These are phyloP conservation scores for Bombus difficillimus DNA, from an alignment of 1,140 invertebrate species.

Conservation along the genomic window DNA sequence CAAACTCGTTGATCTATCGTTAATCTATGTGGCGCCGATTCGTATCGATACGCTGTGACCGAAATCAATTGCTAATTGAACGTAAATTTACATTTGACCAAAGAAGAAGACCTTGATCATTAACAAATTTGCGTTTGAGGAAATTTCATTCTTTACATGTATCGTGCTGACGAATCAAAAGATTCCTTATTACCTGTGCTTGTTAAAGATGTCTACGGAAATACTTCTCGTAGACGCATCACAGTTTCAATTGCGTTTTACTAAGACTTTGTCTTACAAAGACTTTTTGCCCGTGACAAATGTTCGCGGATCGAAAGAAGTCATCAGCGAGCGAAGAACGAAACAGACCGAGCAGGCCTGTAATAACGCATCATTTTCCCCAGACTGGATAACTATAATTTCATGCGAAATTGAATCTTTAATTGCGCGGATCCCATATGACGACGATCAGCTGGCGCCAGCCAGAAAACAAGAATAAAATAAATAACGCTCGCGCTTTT, in stretches of 20 bases:
- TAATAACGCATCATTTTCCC: slow-evolving; percentile 60
- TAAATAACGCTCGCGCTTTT: background rate
- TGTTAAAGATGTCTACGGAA: no score
- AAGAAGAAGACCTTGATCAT: no score
- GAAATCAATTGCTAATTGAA: background rate
- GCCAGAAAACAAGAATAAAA: slow-evolving; percentile 42
- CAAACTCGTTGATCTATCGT: background rate
- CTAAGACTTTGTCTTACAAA: background rate
- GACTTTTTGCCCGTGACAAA: slow-evolving; percentile 15
- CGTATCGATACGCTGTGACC: background rate
- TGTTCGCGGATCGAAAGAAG: background rate
- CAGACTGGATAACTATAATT: slow-evolving; percentile 54
- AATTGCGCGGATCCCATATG: slow-evolving; percentile 30
- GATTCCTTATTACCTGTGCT: no score
- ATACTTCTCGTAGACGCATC: background rate
- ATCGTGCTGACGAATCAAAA: no score
- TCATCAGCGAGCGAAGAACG: background rate
- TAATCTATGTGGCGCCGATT: background rate
- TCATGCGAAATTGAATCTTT: slow-evolving; percentile 54
- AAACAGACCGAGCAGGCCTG: slow-evolving; percentile 16
- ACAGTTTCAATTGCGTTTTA: no score
- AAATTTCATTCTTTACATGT: no score
- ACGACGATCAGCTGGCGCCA: slow-evolving; percentile 49
- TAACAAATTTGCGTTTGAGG: no score
- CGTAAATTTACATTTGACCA: no score